Evolutionary conservation across 1,140 invertebrate species (phyloP).

Genomic region (Archegozetes longisetosus): DNA sequence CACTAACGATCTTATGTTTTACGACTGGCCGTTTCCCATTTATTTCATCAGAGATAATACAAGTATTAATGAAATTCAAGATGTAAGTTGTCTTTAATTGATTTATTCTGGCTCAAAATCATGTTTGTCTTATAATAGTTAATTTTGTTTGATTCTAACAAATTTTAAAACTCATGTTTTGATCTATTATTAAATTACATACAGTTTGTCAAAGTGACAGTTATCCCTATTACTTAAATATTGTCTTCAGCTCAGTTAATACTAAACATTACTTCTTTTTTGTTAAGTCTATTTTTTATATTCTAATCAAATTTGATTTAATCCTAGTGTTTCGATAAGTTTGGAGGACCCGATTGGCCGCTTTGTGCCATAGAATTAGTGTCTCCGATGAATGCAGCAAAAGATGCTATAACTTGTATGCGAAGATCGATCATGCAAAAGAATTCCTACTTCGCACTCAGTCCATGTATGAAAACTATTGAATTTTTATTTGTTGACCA

Average conservation of each 20-base stretch:
- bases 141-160: no score
- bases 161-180: no score
- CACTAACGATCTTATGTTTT: constrained; percentile 40
- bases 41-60: constrained; percentile 28
- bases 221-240: no score
- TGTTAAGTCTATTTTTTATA: constrained; percentile 13
- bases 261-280: no score
- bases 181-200: no score
- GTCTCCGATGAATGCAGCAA: constrained; percentile 71
- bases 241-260: no score
- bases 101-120: no score
- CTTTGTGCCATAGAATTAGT: constrained; percentile 70
- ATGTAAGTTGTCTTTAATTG: constrained; percentile 16
- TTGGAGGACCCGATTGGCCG: constrained; percentile 44
- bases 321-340: constrained; percentile 40
- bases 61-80: constrained; percentile 16
- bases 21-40: constrained; percentile 47
- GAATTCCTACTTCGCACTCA: background rate
- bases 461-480: background rate
- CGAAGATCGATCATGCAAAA: constrained; percentile 28
- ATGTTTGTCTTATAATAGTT: no score
- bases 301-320: constrained; percentile 37
- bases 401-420: constrained; percentile 65
- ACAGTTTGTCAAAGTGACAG: no score
- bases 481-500: background rate